A percentile compares a stretch with the other conserved stretches of the same genome.
phyloP scores from a whole-genome alignment of 2,797 vertebrate species.

The Dendrocincla tyrannina region DNA sequence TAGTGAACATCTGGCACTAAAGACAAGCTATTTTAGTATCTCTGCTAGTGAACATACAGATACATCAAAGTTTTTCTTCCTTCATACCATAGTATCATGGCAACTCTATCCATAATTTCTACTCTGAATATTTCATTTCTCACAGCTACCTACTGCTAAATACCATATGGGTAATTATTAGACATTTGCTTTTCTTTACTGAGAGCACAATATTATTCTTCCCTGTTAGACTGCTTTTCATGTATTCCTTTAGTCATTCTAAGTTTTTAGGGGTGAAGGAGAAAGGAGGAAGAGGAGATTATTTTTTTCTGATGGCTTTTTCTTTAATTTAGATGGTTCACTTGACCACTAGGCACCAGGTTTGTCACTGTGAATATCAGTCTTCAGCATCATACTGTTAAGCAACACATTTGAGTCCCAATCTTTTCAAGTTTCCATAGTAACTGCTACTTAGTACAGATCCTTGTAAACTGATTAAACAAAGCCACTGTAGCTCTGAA shows the following conservation, averaged over 20 bases:
- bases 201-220: not conserved
- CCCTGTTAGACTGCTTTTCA: not conserved
- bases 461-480: conserved; percentile 44
- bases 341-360: not conserved
- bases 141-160: not conserved
- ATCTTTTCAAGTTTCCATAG: conserved; percentile 60
- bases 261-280: accelerated
- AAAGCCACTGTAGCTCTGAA: not conserved
- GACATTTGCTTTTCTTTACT: not conserved
- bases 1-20: not conserved
- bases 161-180: not conserved
- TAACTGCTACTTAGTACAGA: conserved; percentile 27
- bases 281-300: not conserved
- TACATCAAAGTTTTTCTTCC: not conserved
- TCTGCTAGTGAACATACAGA: not conserved
- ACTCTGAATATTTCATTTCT: not conserved
- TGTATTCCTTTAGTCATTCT: not conserved
- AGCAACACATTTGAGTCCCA: not conserved
- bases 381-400: not conserved
- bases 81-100: not conserved
- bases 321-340: not conserved
- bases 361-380: conserved; percentile 9
- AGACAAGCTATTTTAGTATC: not conserved
- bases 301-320: not conserved
- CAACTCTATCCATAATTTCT: not conserved